Percentiles rank a stretch among this genome's conserved stretches.
Conservation (phyloP, 2,113 vertebrate genomes). For the Platycercus adscitus region DNA sequence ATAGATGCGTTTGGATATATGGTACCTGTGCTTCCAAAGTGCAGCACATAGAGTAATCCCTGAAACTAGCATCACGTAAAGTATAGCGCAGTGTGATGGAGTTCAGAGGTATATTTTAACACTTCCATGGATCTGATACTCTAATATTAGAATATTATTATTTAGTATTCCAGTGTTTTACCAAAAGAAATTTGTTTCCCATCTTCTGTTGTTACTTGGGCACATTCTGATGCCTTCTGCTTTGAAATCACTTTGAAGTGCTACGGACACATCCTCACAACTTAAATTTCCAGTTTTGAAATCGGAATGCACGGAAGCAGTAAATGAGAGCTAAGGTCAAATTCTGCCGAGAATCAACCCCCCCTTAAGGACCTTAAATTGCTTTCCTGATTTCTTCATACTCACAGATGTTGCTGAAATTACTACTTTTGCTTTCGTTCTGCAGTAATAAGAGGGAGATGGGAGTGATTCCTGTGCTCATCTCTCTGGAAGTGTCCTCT, state of each 20-base stretch:
- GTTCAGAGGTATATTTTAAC: not conserved
- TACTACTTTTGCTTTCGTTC: not conserved
- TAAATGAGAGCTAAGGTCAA: not conserved
- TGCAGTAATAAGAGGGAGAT: not conserved
- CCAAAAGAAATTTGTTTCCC: not conserved
- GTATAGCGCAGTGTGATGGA: not conserved
- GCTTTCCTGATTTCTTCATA: not conserved
- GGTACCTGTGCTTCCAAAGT: not conserved
- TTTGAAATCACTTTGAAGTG: not conserved
- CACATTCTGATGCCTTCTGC: not conserved
- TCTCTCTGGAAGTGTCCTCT: not conserved
- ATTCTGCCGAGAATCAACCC: not conserved
- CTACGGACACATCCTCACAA: not conserved
- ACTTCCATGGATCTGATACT: not conserved
- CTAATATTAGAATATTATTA: not conserved
- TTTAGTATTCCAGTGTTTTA: not conserved
- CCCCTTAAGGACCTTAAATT: not conserved
- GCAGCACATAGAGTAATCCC: not conserved
- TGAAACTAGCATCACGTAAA: not conserved
- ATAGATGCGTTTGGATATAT: not conserved
- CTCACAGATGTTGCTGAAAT: not conserved
- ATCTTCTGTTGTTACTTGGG: not conserved
- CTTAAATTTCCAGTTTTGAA: not conserved
- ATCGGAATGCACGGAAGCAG: not conserved
- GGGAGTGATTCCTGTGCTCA: not conserved